Evolutionary conservation across 2,113 vertebrate genomes (phyloP), one percentile per base, ranked within the genome.

Genomic region (Toxostoma redivivum): DNA sequence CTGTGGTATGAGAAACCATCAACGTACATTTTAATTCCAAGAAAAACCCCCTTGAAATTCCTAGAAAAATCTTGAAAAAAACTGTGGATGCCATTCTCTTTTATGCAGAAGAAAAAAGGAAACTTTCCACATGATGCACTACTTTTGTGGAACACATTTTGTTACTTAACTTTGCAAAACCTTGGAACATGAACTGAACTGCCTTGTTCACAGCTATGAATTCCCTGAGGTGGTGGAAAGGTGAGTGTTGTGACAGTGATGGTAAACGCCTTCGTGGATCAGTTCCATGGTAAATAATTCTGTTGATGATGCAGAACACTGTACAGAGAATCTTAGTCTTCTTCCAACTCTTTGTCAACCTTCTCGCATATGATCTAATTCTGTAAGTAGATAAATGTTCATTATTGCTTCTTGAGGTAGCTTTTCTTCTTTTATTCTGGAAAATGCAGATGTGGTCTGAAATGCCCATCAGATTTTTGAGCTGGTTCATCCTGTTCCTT

Each of bases 11-110:
- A 90, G 86, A 86, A 96, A 86, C 50, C 19, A 0, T 86, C 87
- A 94, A 88, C 2, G 15, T 37, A 44, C 25, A 9, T 84, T 74
- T 86, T 62, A 58, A 56, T 95, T 96, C 87, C 73, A 67, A 81
- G 96, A 89, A 95, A 89, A 19, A 30, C 10, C 15, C 5, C 45
- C 57, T 45, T 80, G 38, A 50, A 83, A 94, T 96, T 95, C 93
- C 50, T 50, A 56, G 91, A 92, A 95, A 80, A 88, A 25, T 57
- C 62, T 40, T 82, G 60, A 56, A 56, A 30, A 30, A 82, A 84
- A 71, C 19, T 54, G 19, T 82, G 40, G 86, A 71, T 81, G 1
- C 1, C 7, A 4, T 42, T 93, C 23, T 88, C 7, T 77, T 69
- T 72, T 21, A 45, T 5, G 3, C 40, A 42, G 50, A 56, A 47